phyloP scores from a whole-genome alignment of 2,113 vertebrate genomes.

The Microcebus griseorufus region DNA sequence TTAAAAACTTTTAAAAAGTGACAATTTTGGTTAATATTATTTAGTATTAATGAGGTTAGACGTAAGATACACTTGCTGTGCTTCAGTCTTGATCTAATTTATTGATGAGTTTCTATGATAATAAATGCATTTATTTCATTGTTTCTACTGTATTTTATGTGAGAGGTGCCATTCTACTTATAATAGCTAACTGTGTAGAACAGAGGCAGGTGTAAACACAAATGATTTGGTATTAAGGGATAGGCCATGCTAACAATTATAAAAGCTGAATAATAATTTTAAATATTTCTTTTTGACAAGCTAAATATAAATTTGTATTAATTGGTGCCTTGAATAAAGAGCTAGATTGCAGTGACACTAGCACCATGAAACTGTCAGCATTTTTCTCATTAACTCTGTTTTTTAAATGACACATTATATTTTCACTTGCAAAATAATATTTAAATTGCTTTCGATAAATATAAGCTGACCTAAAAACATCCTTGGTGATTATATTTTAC shows the following conservation, averaged over 20 bases:
- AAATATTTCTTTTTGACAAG: background rate
- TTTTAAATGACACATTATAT: background rate
- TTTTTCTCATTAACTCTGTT: slow-evolving; percentile 39
- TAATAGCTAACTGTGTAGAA: background rate
- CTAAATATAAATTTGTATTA: slow-evolving; percentile 40
- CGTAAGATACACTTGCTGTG: background rate
- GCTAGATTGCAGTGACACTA: background rate
- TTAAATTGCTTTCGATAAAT: slow-evolving; percentile 33
- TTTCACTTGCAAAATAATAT: slow-evolving; percentile 42
- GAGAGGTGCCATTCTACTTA: background rate
- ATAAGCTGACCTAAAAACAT: slow-evolving; percentile 12
- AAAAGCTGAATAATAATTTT: background rate
- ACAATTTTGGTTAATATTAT: background rate
- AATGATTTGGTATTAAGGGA: background rate
- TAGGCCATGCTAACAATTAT: background rate
- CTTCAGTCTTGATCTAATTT: background rate
- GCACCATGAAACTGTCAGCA: background rate
- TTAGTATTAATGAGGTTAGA: background rate
- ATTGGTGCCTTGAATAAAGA: slow-evolving; percentile 31
- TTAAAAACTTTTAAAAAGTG: background rate
- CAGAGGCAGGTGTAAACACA: background rate
- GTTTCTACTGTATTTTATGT: background rate
- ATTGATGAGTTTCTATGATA: background rate
- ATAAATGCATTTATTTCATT: background rate
- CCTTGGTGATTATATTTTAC: background rate